Evolutionary conservation across 2,888 invertebrate species (phyloP).

Genomic region (Tenodera sinensis): DNA sequence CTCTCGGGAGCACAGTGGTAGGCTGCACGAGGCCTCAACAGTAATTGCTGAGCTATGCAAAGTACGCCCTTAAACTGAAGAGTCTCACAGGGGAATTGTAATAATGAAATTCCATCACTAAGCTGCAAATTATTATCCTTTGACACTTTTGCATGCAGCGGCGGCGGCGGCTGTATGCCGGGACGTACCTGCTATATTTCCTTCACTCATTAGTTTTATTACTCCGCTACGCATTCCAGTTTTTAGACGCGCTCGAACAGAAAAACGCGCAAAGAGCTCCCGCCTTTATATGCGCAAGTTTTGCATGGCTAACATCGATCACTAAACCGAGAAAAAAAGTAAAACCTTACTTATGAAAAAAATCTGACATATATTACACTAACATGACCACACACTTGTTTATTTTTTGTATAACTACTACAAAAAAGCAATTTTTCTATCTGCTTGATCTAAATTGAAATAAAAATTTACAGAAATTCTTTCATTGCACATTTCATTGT

Average conservation of each 20-base stretch:
- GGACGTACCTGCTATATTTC: neutral
- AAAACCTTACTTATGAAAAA: too few relatives aligned
- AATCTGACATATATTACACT: too few relatives aligned
- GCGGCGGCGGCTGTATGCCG: neutral
- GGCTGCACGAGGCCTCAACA: neutral
- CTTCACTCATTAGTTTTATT: neutral
- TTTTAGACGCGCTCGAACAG: neutral
- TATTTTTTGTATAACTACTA: too few relatives aligned
- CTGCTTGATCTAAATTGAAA: too few relatives aligned
- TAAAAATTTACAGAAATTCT: too few relatives aligned
- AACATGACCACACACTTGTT: too few relatives aligned
- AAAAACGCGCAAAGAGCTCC: neutral
- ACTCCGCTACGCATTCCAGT: neutral
- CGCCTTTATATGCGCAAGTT: neutral
- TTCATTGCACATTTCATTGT: too few relatives aligned
- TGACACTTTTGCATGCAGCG: neutral
- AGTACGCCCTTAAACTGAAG: neutral
- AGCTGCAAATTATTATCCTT: neutral
- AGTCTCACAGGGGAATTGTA: neutral
- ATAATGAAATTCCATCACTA: slow-evolving; percentile 4
- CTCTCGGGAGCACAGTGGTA: neutral
- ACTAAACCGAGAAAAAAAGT: neutral
- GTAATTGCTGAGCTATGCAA: neutral
- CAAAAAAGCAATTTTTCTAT: too few relatives aligned
- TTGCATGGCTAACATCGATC: neutral